phyloP scores from a whole-genome alignment of 64 coral and sea anemone genomes.

The Hydrozoanthus tunicans region DNA sequence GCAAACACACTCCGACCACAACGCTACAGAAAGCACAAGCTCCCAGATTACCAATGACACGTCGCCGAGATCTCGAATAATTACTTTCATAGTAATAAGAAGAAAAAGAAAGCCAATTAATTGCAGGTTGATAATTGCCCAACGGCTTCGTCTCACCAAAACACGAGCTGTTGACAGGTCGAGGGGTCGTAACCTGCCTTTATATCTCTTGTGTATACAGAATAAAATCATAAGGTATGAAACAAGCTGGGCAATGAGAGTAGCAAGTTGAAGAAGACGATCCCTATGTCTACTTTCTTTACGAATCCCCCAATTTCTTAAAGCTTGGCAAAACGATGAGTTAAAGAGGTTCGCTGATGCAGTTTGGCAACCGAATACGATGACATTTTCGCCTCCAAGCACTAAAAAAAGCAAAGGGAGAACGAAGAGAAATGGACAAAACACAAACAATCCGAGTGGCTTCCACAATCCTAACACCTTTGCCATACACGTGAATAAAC shows the following conservation, averaged over 20 bases:
- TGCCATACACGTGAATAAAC: not conserved
- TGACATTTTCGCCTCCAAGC: not conserved
- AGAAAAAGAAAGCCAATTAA: constrained; percentile 28
- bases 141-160: constrained; percentile 5
- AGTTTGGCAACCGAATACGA: constrained; percentile 7
- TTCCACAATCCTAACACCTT: constrained; percentile 4
- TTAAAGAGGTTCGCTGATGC: constrained; percentile 2
- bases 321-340: constrained; percentile 4
- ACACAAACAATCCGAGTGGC: not conserved
- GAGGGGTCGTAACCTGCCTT: not conserved
- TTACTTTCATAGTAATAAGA: not conserved
- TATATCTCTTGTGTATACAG: constrained; percentile 3
- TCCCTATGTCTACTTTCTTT: not conserved
- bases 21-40: not conserved
- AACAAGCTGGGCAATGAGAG: not conserved
- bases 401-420: constrained; percentile 4
- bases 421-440: not conserved
- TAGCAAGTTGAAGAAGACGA: not conserved
- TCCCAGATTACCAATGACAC: constrained; percentile 1
- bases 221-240: constrained; percentile 11
- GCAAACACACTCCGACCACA: constrained; percentile 30
- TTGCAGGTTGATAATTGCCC: constrained; percentile 27
- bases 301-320: not conserved
- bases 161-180: constrained; percentile 11
- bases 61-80: not conserved